Conservation (phyloP, 2,797 vertebrate genomes). For the Alfaro cultratus region DNA sequence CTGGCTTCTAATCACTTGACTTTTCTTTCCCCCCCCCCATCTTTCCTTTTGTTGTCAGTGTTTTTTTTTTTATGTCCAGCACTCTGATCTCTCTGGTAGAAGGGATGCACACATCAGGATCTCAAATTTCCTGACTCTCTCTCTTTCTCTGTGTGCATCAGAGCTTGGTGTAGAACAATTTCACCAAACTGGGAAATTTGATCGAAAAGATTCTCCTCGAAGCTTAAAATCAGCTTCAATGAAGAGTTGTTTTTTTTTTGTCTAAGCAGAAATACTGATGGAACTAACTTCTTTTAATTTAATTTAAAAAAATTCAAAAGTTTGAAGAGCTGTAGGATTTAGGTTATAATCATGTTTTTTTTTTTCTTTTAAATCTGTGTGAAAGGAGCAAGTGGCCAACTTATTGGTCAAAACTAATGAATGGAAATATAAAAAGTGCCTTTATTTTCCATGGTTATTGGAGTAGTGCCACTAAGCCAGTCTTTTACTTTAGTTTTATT, state of each 20-base stretch:
- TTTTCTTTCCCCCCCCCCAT: neutral
- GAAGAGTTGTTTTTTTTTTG: too few relatives aligned
- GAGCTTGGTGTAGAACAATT: neutral
- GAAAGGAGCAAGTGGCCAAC: neutral
- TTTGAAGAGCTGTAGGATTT: neutral
- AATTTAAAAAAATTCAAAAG: neutral
- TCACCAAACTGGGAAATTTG: neutral
- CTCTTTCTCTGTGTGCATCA: neutral
- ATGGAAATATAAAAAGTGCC: neutral
- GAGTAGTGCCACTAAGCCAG: neutral
- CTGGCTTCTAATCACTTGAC: conserved; percentile 12
- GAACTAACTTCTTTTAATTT: neutral
- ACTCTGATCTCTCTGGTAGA: conserved; percentile 6
- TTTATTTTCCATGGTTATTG: neutral
- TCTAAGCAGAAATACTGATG: neutral
- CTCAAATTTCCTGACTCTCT: neutral
- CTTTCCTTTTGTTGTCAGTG: neutral
- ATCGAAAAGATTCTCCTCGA: neutral
- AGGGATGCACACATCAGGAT: neutral
- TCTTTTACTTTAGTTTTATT: neutral
- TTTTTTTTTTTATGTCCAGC: neutral
- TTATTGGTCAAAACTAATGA: neutral
- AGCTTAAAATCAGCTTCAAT: neutral
- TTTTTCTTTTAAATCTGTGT: neutral
- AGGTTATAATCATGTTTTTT: too few relatives aligned